These are phyloP conservation scores for Neolamprologus variostigma DNA, from an alignment of 2,113 vertebrate genomes.

Conservation along the genomic window DNA sequence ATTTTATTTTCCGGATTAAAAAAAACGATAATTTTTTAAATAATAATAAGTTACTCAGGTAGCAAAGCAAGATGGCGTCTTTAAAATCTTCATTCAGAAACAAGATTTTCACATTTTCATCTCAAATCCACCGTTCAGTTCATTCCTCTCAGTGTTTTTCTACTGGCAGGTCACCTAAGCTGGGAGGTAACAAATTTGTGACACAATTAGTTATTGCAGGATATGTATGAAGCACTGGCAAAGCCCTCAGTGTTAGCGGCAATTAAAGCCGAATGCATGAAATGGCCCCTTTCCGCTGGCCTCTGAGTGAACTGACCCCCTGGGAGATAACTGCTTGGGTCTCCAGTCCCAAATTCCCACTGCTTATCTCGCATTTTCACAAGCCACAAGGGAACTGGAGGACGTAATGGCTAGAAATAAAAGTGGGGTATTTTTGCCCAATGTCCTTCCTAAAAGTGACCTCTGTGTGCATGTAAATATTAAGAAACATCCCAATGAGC, in stretches of 20 bases:
- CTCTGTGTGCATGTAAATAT: background rate
- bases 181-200: slow-evolving; percentile 12
- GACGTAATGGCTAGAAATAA: slow-evolving; percentile 19
- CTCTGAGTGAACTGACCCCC: slow-evolving; percentile 60
- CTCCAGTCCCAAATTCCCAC: slow-evolving; percentile 14
- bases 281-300: slow-evolving; percentile 56
- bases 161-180: background rate
- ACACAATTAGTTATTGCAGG: slow-evolving; percentile 31
- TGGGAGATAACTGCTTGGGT: slow-evolving; percentile 30
- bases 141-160: slow-evolving; percentile 27
- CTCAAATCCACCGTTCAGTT: slow-evolving; percentile 2
- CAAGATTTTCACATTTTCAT: background rate
- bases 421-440: background rate
- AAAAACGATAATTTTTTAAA: fast-evolving
- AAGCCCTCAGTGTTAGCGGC: background rate
- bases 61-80: background rate
- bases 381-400: slow-evolving; percentile 21
- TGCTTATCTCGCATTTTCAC: slow-evolving; percentile 54
- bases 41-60: background rate
- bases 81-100: background rate
- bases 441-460: background rate
- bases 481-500: background rate
- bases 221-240: slow-evolving; percentile 3
- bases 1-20: background rate
- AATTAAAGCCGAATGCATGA: slow-evolving; percentile 50